These are phyloP conservation scores for Eupithecia pulchellata DNA, from an alignment of 2,888 invertebrate species.

Conservation along the genomic window DNA sequence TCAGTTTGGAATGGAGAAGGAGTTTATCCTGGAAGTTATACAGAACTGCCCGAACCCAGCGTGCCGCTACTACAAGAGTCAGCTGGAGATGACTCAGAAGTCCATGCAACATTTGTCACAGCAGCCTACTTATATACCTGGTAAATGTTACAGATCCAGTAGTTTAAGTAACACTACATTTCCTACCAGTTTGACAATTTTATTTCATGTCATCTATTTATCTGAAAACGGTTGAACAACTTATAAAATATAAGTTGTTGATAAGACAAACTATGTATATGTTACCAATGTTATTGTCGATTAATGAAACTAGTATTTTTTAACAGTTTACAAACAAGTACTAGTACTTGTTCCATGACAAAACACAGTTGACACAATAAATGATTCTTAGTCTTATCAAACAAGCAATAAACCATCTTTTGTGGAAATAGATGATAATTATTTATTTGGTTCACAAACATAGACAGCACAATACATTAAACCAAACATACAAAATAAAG, in stretches of 20 bases:
- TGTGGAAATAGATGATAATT: not conserved
- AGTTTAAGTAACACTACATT: not conserved
- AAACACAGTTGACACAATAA: no score
- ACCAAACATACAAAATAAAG: no score
- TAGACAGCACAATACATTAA: no score
- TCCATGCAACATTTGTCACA: slow-evolving; percentile 88
- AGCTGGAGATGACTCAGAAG: slow-evolving; percentile 90
- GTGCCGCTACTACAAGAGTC: slow-evolving; percentile 94
- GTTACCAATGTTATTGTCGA: no score
- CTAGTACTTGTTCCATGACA: no score
- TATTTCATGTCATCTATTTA: not conserved
- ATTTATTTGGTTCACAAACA: no score
- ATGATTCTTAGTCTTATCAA: not conserved
- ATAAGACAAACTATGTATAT: no score
- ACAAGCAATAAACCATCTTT: not conserved
- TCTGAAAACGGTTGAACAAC: not conserved
- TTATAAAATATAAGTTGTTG: no score
- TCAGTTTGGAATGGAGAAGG: slow-evolving; percentile 95
- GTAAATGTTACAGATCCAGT: slow-evolving; percentile 49
- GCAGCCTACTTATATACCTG: slow-evolving; percentile 83
- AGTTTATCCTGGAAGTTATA: slow-evolving; percentile 94
- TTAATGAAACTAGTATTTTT: no score
- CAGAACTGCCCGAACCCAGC: slow-evolving; percentile 95
- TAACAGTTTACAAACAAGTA: no score
- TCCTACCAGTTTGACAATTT: not conserved